Conservation (phyloP, 2,797 vertebrate species). For the Pseudotriccus pelzelni region DNA sequence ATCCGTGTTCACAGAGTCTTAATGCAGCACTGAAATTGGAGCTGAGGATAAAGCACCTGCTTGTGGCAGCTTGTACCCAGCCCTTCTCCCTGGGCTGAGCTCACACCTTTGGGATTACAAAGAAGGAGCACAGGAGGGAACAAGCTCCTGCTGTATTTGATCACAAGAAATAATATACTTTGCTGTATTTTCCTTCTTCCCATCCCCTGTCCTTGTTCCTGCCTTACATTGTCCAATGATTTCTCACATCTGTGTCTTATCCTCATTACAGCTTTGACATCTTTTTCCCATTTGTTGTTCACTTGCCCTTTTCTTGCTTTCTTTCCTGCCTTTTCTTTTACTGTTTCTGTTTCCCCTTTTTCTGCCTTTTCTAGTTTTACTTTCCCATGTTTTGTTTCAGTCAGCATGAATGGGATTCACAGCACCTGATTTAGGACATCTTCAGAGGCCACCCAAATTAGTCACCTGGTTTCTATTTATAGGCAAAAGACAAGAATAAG, state of each 20-base stretch:
- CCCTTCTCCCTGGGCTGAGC: background rate
- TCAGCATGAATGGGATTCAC: background rate
- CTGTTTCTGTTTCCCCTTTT: background rate
- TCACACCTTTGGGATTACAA: background rate
- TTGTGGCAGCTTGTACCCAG: background rate
- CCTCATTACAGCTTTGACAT: background rate
- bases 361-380: background rate
- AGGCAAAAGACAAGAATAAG: background rate
- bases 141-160: background rate
- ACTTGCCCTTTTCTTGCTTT: background rate
- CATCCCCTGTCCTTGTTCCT: background rate
- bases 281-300: background rate
- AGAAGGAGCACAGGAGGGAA: background rate
- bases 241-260: background rate
- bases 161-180: background rate
- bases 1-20: slow-evolving; percentile 37
- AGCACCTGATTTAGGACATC: background rate
- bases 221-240: background rate
- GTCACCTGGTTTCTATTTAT: background rate
- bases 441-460: background rate
- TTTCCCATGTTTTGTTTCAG: background rate
- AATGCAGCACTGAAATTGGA: slow-evolving; percentile 44
- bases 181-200: background rate
- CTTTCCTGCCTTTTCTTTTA: background rate
- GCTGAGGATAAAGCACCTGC: background rate